phyloP scores from a whole-genome alignment of 1,140 invertebrate genomes.

The Mycetomoellerius zeteki region DNA sequence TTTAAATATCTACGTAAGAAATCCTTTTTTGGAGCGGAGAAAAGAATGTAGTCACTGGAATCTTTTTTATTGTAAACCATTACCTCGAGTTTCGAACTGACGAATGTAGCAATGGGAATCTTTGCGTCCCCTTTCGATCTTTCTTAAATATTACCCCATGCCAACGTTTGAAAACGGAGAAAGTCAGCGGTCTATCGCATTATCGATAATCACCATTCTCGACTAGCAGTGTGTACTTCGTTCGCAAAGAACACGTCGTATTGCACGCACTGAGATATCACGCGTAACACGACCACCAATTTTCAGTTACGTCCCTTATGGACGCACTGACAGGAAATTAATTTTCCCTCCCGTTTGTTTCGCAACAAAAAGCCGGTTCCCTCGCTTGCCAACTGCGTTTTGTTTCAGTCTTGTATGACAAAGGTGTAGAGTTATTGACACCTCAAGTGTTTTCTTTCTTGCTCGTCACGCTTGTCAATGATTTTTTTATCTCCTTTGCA shows the following conservation, averaged over 20 bases:
- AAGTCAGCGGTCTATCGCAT: slow-evolving; percentile 52
- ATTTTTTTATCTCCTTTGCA: not conserved
- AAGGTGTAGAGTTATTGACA: slow-evolving; percentile 14
- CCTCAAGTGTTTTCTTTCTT: not conserved
- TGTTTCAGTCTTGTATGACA: not conserved
- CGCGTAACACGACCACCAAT: not conserved
- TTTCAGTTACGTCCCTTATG: slow-evolving; percentile 21
- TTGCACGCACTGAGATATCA: slow-evolving; percentile 5
- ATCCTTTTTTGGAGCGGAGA: too few relatives aligned
- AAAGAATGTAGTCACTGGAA: not conserved
- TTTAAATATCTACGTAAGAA: not conserved
- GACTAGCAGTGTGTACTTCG: slow-evolving; percentile 24
- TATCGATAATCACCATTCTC: slow-evolving; percentile 43
- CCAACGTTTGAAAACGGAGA: slow-evolving; percentile 61
- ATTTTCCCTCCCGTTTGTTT: slow-evolving; percentile 6
- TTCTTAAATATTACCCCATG: slow-evolving; percentile 13
- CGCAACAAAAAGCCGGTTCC: not conserved
- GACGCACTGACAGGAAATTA: slow-evolving; percentile 17
- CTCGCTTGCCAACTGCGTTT: not conserved
- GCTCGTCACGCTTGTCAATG: not conserved
- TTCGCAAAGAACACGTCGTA: not conserved
- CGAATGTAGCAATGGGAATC: slow-evolving; percentile 20
- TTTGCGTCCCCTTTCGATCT: not conserved
- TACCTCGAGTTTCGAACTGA: slow-evolving; percentile 5
- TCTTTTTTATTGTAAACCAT: slow-evolving; percentile 2